Conservation (phyloP, 2,113 vertebrate species). For the Bostrychus sinensis region DNA sequence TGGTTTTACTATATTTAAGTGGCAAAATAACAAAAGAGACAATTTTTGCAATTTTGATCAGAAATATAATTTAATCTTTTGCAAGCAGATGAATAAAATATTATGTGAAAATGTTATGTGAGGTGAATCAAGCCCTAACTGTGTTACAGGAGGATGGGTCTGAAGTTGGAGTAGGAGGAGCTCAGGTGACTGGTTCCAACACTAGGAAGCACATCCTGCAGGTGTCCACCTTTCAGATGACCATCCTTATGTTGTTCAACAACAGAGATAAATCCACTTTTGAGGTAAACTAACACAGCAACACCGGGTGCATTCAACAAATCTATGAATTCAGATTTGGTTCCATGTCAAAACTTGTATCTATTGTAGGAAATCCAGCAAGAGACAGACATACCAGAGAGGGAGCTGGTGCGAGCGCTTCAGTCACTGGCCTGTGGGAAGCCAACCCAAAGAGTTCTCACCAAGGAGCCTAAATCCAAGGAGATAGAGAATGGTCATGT, state of each 20-base stretch:
- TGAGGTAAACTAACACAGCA: constrained; percentile 83
- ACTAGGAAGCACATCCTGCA: constrained; percentile 98
- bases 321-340: neutral
- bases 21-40: too few species aligned
- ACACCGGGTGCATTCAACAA: too few species aligned
- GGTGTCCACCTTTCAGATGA: constrained; percentile 99
- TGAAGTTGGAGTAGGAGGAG: constrained; percentile 94
- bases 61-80: constrained; percentile 10
- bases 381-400: constrained; percentile 98
- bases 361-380: constrained; percentile 93
- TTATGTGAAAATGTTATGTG: too few species aligned
- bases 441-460: constrained; percentile 97
- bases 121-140: too few species aligned
- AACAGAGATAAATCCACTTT: constrained; percentile 98
- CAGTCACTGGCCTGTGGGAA: constrained; percentile 98
- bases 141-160: constrained; percentile 92
- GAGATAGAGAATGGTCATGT: constrained; percentile 98
- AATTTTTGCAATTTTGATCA: too few species aligned
- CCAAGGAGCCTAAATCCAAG: constrained; percentile 98
- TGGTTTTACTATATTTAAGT: too few species aligned
- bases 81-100: too few species aligned
- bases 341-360: neutral
- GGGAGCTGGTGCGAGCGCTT: constrained; percentile 95
- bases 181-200: constrained; percentile 97
- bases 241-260: constrained; percentile 99